These are phyloP conservation scores for Tetramorium bicarinatum DNA, from an alignment of 2,888 invertebrate species.

Conservation along the genomic window DNA sequence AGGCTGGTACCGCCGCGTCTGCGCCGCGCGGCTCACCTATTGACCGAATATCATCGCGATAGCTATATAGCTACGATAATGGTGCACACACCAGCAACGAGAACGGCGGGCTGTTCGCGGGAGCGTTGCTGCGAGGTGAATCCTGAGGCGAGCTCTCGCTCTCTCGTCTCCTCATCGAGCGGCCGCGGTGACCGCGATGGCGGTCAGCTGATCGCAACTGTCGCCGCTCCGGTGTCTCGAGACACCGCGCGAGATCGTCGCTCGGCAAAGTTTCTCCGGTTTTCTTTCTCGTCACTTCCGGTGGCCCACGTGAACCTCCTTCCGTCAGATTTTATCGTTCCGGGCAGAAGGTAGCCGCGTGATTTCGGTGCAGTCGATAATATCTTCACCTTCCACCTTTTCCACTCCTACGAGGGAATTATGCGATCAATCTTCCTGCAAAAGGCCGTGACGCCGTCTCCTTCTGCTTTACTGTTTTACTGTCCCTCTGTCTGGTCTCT, in stretches of 20 bases:
- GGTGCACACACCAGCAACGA: conserved; percentile 23
- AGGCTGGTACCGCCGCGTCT: conserved; percentile 80
- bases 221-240: neutral
- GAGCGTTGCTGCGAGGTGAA: conserved; percentile 19
- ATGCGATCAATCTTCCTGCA: conserved; percentile 12
- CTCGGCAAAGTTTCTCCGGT: neutral
- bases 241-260: neutral
- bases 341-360: neutral
- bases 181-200: neutral
- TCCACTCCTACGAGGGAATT: neutral
- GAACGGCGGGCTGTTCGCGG: neutral
- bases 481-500: neutral
- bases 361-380: conserved; percentile 18
- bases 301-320: neutral
- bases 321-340: neutral
- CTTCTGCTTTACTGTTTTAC: neutral
- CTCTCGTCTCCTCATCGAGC: neutral
- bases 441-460: neutral
- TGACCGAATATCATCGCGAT: conserved; percentile 81
- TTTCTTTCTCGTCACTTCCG: neutral
- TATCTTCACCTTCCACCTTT: conserved; percentile 38
- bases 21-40: conserved; percentile 84
- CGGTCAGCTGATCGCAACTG: conserved; percentile 26
- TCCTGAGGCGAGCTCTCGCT: conserved; percentile 6
- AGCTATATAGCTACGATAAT: conserved; percentile 27